A percentile compares a stretch with the other conserved stretches of the same genome.
Evolutionary conservation across 2,113 vertebrate genomes (phyloP).

Genomic region (Pelecanus crispus): DNA sequence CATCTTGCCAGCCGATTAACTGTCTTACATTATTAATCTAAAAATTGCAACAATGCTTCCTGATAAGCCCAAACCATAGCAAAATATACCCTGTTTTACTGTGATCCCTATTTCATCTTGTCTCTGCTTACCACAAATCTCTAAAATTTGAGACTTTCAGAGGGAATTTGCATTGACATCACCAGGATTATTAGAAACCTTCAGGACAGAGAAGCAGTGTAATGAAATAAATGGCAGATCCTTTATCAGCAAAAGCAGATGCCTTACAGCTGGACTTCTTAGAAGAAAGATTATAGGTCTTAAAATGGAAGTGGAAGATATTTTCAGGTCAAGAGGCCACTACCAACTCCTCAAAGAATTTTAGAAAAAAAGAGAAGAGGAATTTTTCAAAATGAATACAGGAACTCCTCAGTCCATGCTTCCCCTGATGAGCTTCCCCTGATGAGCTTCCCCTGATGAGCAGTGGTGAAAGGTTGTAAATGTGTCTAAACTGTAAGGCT

Average conservation of each 20-base stretch:
- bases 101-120: conserved; percentile 8
- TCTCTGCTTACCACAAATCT: background rate
- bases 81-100: background rate
- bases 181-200: conserved; percentile 37
- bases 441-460: background rate
- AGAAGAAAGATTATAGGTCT: conserved; percentile 29
- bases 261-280: conserved; percentile 9
- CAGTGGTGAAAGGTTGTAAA: background rate
- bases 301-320: background rate
- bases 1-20: background rate
- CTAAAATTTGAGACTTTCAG: conserved; percentile 26
- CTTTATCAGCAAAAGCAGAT: conserved; percentile 32
- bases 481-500: background rate
- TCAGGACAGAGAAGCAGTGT: conserved; percentile 17
- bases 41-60: conserved; percentile 6
- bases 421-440: background rate
- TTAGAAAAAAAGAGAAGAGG: background rate
- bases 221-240: conserved; percentile 55
- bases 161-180: conserved; percentile 57
- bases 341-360: background rate
- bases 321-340: background rate
- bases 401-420: background rate
- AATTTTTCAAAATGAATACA: conserved; percentile 8
- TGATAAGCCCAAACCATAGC: background rate
- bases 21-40: background rate